Base-by-base conservation (phyloP, 2,113 vertebrate genomes). In the Prunella fulvescens region DNA sequence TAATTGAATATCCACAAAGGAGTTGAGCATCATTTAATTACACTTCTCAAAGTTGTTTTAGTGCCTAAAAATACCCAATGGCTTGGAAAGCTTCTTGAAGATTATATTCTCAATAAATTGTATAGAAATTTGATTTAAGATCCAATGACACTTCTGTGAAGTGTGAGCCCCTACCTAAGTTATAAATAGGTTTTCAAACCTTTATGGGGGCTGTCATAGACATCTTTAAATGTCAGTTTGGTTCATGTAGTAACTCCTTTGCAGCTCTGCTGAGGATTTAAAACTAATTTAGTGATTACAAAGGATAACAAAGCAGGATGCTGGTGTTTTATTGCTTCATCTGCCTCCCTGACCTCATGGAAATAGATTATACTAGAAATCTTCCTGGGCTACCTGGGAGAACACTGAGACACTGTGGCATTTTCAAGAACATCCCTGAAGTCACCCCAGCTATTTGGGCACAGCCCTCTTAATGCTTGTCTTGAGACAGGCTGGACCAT, bases 1-100 rank as follows among this genome's bases (percentile, higher is more conserved):
- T 87, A 71, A 85, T 45, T 93, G 82, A 86, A 56, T 77, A 90
- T 31, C 57, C 91, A 76, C 82, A 90, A 11, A 64, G 91, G 87
- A 92, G 48, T 14, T 90, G 62, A 82, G 66, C 29, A 33, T 85
- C 26, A 12, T 44, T 90, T 95, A 94, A 86, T 92, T 92, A 79
- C 79, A 67, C 37, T 85, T 67, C 72, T 90, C 57, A 9, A 33
- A 64, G 74, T 72, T 69, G 24, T 60, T 69, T 33, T 42, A 62
- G 44, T 67, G 73, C 45, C 33, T 33, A 45, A 69, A 92, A 83
- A 67, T 40, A 79, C 8, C 33, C 35, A 29, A 2, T 57, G 7
- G 9, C 47, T 77, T 85, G 72, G 74, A 82, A 93, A 82, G 50
- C 66, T 70, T 57, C 42, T 53, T 18, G 65, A 57, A 67, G 54